phyloP scores from a whole-genome alignment of 2,888 invertebrate species.

The Megastigmus dorsalis region DNA sequence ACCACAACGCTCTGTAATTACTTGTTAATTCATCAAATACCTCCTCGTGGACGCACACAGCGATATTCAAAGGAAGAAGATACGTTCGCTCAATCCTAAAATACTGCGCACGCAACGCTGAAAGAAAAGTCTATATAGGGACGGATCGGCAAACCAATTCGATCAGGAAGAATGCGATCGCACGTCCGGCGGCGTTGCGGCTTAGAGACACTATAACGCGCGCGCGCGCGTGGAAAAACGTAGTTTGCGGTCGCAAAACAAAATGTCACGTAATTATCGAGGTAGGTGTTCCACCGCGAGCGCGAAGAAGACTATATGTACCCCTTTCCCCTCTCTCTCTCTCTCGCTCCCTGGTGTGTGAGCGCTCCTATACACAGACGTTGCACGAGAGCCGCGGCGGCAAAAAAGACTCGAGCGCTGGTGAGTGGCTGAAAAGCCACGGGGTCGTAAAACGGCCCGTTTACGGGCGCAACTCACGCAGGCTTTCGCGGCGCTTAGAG shows the following conservation, averaged over 20 bases:
- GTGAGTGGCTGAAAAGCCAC: conserved; percentile 58
- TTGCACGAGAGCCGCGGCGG: conserved; percentile 10
- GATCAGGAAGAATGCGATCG: conserved; percentile 31
- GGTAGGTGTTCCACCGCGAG: conserved; percentile 65
- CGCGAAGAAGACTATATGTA: too few species aligned
- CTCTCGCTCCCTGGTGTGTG: neutral
- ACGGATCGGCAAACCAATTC: too few species aligned
- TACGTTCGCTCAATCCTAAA: too few species aligned
- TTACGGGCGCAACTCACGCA: conserved; percentile 62
- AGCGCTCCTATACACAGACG: too few species aligned
- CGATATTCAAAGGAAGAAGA: too few species aligned
- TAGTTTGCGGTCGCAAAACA: conserved; percentile 65
- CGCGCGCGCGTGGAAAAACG: conserved; percentile 64
- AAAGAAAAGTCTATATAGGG: too few species aligned
- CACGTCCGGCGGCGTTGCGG: neutral
- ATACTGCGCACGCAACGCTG: too few species aligned
- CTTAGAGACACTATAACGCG: too few species aligned
- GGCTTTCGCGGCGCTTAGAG: conserved; percentile 53
- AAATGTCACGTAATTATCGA: conserved; percentile 70
- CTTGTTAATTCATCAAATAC: too few species aligned
- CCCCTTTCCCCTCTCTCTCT: too few species aligned
- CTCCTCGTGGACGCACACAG: too few species aligned
- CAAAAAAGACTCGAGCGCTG: conserved; percentile 57
- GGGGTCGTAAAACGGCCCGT: conserved; percentile 67
- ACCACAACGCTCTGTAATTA: too few species aligned